Percentiles rank a stretch among this genome's conserved stretches.
Conservation (phyloP, 2,888 invertebrate genomes). For the Meghimatium bilineatum region DNA sequence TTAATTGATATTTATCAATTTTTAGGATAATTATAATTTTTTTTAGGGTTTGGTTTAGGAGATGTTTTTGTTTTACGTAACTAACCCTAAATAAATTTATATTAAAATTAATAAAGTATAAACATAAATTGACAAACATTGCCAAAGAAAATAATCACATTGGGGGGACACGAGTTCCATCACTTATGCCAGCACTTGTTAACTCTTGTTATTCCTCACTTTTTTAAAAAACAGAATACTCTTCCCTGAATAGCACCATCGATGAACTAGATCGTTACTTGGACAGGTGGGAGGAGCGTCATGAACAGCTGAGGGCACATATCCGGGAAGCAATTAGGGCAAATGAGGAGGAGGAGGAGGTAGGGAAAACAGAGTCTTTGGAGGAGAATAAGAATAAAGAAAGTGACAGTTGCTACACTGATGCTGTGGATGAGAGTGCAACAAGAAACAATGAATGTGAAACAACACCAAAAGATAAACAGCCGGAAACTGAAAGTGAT, state of each 20-base stretch:
- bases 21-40: too few relatives aligned
- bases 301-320: conserved; percentile 40
- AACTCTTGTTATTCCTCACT: not conserved
- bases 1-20: not conserved
- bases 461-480: not conserved
- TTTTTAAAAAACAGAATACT: conserved; percentile 39
- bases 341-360: conserved; percentile 29
- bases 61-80: too few relatives aligned
- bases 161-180: too few relatives aligned
- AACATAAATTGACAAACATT: too few relatives aligned
- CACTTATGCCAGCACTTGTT: too few relatives aligned
- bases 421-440: not conserved
- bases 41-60: too few relatives aligned
- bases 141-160: too few relatives aligned
- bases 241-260: conserved; percentile 40
- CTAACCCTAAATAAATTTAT: too few relatives aligned
- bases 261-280: conserved; percentile 42
- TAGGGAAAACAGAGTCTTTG: not conserved
- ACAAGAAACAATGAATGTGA: not conserved
- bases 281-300: conserved; percentile 42
- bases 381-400: not conserved
- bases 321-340: conserved; percentile 32
- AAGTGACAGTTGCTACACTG: not conserved
- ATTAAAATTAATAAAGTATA: too few relatives aligned
- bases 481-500: not conserved